Evolutionary conservation across 2,797 vertebrate species (phyloP).

Genomic region (Coluber constrictor): DNA sequence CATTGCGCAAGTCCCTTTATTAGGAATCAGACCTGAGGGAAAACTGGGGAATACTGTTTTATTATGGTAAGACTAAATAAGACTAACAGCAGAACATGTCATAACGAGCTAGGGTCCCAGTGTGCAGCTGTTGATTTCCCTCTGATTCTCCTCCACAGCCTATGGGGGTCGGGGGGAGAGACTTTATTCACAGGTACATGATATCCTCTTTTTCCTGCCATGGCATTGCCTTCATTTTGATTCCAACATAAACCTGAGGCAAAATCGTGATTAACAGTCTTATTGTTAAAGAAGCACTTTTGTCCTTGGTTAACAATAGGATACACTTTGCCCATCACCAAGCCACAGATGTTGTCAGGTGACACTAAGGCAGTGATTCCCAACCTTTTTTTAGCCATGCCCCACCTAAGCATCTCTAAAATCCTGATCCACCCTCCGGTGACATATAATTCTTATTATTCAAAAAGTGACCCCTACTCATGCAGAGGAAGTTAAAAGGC

Average conservation of each 20-base stretch:
- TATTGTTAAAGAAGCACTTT: not conserved
- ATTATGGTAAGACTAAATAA: not conserved
- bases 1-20: too few species aligned
- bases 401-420: too few species aligned
- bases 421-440: too few species aligned
- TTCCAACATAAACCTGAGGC: not conserved
- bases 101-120: not conserved
- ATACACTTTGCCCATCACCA: not conserved
- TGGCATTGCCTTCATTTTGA: not conserved
- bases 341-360: not conserved
- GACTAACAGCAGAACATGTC: not conserved
- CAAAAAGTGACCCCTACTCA: too few species aligned
- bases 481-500: too few species aligned
- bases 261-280: not conserved
- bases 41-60: not conserved
- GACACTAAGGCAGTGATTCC: not conserved
- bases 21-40: not conserved
- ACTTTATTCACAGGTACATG: not conserved
- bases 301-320: not conserved
- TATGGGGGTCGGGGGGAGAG: too few species aligned
- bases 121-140: not conserved
- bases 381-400: too few species aligned
- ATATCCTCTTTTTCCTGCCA: not conserved
- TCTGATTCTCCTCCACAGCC: not conserved
- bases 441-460: too few species aligned